Evolutionary conservation across 2,797 vertebrate genomes (phyloP).

Genomic region (Ctenochaetus hawaiiensis): DNA sequence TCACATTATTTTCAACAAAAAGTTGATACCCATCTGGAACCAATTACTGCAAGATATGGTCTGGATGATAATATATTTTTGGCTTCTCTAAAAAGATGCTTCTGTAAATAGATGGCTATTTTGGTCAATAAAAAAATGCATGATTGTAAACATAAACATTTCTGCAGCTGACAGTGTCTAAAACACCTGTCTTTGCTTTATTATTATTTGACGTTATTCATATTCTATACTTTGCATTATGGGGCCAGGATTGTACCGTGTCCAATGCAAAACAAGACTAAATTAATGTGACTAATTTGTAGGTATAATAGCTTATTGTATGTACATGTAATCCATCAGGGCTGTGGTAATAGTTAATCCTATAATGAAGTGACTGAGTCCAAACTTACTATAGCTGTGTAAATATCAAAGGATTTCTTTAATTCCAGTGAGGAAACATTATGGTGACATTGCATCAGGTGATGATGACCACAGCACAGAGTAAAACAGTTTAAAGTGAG

Average conservation of each 20-base stretch:
- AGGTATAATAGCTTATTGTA: slow-evolving; percentile 36
- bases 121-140: background rate
- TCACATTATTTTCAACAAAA: background rate
- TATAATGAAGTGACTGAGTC: slow-evolving; percentile 8
- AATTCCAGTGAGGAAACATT: background rate
- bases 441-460: background rate
- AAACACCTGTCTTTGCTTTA: background rate
- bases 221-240: background rate
- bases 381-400: background rate
- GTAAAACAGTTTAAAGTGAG: background rate
- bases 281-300: background rate
- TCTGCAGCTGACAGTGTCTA: background rate
- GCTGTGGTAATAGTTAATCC: slow-evolving; percentile 45
- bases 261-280: background rate
- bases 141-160: no score
- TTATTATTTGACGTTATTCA: background rate
- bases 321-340: slow-evolving; percentile 23
- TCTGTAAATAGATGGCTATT: background rate
- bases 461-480: background rate
- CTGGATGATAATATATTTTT: background rate
- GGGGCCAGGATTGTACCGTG: background rate
- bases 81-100: background rate
- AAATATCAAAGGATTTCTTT: background rate
- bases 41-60: background rate
- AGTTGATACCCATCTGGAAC: background rate